Conservation (phyloP, 1,140 invertebrate species). For the Spodoptera litura region DNA sequence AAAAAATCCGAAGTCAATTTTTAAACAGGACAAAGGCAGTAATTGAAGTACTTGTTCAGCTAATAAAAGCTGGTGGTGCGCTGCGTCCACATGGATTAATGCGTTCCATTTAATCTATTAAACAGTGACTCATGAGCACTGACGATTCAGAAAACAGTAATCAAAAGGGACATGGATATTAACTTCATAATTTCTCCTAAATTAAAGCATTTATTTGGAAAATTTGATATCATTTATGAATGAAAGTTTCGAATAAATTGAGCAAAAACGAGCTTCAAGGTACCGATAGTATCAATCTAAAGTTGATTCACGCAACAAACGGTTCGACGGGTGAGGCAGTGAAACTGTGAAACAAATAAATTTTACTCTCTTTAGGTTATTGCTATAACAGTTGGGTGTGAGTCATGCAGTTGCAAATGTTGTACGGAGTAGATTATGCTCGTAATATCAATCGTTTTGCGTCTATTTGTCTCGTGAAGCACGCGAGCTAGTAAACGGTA, state of each 20-base stretch:
- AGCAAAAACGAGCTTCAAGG: neutral
- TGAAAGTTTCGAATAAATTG: neutral
- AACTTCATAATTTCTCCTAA: neutral
- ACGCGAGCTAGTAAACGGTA: constrained; percentile 27
- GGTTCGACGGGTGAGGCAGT: neutral
- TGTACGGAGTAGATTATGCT: constrained; percentile 11
- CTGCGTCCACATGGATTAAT: constrained; percentile 73
- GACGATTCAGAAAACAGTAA: constrained; percentile 2
- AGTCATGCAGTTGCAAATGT: constrained; percentile 22
- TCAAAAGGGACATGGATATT: constrained; percentile 13
- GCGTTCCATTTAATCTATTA: constrained; percentile 79
- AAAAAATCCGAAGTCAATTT: constrained; percentile 17
- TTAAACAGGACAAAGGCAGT: constrained; percentile 64
- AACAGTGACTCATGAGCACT: constrained; percentile 61
- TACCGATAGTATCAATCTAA: neutral
- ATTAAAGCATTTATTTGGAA: neutral
- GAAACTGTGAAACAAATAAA: constrained; percentile 29
- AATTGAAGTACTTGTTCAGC: constrained; percentile 76
- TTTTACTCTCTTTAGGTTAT: constrained; percentile 35
- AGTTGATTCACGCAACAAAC: constrained; percentile 12
- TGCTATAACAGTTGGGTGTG: constrained; percentile 18
- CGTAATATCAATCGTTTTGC: constrained; percentile 28
- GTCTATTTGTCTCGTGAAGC: constrained; percentile 33
- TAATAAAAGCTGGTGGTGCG: constrained; percentile 68
- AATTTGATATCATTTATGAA: neutral